These are phyloP conservation scores for Tetrapedia diversipes DNA, from an alignment of 2,888 invertebrate genomes.

Conservation along the genomic window DNA sequence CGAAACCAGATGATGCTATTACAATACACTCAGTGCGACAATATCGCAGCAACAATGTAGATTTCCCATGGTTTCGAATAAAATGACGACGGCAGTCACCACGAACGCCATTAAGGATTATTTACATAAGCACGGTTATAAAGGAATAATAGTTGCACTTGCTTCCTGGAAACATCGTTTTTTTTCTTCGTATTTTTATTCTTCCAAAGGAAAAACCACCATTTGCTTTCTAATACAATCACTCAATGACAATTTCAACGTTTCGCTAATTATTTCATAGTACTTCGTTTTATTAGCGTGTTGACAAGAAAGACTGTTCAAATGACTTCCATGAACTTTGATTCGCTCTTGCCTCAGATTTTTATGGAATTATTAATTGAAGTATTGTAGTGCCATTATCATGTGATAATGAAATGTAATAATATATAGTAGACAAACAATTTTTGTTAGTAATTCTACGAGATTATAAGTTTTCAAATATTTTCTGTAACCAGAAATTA, in stretches of 20 bases:
- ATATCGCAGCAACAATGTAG: background rate
- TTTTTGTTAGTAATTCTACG: too few relatives aligned
- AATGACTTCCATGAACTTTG: background rate
- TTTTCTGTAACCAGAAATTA: too few relatives aligned
- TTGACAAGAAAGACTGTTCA: background rate
- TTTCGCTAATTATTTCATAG: slow-evolving; percentile 39
- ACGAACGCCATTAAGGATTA: background rate
- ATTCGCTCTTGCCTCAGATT: background rate
- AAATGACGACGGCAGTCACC: slow-evolving; percentile 15
- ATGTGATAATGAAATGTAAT: too few relatives aligned
- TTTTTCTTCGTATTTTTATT: background rate
- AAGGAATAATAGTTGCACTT: slow-evolving; percentile 22
- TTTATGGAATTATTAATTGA: background rate
- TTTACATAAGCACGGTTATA: slow-evolving; percentile 17
- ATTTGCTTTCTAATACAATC: slow-evolving; percentile 27
- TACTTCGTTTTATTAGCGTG: background rate
- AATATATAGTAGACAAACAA: too few relatives aligned
- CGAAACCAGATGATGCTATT: slow-evolving; percentile 27
- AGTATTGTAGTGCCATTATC: too few relatives aligned
- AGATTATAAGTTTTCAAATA: too few relatives aligned
- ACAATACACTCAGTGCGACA: background rate
- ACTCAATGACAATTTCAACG: slow-evolving; percentile 4
- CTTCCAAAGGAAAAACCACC: slow-evolving; percentile 31
- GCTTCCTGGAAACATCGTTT: slow-evolving; percentile 29
- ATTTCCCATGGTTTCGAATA: background rate